phyloP scores from a whole-genome alignment of 2,797 vertebrate species.

The Falco novaeseelandiae region DNA sequence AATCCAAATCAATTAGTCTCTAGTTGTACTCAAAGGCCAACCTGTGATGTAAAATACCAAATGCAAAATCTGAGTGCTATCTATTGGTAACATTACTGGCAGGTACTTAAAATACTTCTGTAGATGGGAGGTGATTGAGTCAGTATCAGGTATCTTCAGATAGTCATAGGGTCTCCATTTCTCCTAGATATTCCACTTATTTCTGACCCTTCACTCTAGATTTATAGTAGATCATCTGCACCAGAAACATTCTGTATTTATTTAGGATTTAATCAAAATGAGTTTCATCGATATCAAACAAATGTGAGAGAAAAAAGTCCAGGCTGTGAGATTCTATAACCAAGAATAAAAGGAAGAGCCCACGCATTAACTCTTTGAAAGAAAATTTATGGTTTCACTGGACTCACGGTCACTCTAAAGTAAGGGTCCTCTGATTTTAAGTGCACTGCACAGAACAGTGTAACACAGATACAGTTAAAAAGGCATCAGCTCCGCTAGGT shows the following conservation, averaged over 20 bases:
- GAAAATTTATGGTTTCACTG: neutral
- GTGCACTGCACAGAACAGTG: neutral
- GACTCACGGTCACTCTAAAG: neutral
- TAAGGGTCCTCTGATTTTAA: neutral
- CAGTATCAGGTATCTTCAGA: neutral
- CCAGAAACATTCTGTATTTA: neutral
- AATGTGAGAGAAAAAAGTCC: neutral
- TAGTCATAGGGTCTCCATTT: neutral
- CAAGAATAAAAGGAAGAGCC: neutral
- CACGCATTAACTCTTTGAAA: accelerated
- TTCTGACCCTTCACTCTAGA: neutral
- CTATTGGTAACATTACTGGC: neutral
- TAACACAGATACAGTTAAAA: accelerated
- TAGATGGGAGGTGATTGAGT: neutral
- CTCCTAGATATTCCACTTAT: neutral
- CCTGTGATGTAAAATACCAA: neutral
- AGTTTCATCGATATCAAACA: neutral
- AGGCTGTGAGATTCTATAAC: neutral
- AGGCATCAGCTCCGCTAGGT: neutral
- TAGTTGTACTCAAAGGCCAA: neutral
- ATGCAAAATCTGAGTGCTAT: neutral
- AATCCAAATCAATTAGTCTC: neutral
- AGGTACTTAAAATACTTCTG: neutral
- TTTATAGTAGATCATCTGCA: neutral
- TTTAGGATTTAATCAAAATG: neutral